phyloP scores from a whole-genome alignment of 2,888 invertebrate species.

The Drosophila dives region DNA sequence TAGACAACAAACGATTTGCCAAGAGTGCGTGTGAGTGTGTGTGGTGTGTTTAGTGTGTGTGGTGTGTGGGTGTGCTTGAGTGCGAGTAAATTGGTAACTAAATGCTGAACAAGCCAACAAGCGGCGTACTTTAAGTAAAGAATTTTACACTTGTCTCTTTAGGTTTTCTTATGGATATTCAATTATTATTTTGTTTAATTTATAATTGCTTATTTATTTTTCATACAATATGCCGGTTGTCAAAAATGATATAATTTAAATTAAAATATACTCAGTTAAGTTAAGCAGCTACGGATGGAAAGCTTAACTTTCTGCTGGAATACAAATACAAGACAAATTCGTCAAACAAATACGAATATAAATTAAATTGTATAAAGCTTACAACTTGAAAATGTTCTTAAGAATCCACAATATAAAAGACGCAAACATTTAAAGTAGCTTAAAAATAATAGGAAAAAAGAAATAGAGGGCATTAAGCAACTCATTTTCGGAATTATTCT shows the following conservation, averaged over 20 bases:
- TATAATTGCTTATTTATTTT: neutral
- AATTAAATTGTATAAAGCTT: slow-evolving; percentile 57
- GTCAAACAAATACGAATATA: slow-evolving; percentile 17
- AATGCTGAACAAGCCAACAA: neutral
- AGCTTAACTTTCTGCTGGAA: slow-evolving; percentile 7
- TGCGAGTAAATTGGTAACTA: slow-evolving; percentile 10
- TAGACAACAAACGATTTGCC: slow-evolving; percentile 21
- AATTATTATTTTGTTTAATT: neutral
- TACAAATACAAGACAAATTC: neutral
- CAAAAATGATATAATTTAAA: neutral
- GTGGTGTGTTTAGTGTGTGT: neutral
- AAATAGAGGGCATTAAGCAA: neutral
- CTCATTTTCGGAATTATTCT: neutral
- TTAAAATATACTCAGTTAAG: neutral
- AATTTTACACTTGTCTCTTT: neutral
- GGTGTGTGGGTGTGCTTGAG: neutral
- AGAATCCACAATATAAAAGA: neutral
- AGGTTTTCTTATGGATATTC: too few species aligned
- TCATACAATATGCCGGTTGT: neutral
- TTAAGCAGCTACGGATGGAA: slow-evolving; percentile 3
- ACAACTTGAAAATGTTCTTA: slow-evolving; percentile 36
- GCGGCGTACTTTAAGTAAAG: neutral
- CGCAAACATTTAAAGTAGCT: neutral
- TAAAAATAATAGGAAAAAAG: neutral
- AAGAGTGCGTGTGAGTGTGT: slow-evolving; percentile 2